Evolutionary conservation across 2,113 vertebrate species (phyloP).

Genomic region (Mustelus asterias): DNA sequence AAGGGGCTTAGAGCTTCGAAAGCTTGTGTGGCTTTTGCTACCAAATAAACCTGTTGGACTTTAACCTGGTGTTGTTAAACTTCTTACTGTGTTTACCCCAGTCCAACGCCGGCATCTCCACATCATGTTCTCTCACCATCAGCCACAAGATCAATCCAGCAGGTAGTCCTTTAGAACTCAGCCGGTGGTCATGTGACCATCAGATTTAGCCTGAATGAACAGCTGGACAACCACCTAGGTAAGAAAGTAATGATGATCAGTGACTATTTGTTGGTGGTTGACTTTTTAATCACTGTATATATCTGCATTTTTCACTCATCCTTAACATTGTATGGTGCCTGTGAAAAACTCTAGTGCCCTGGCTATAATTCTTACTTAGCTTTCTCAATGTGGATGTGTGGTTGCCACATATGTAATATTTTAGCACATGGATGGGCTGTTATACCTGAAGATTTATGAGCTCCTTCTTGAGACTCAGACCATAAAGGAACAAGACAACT

Average conservation of each 20-base stretch:
- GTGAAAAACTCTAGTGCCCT: neutral
- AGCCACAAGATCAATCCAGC: neutral
- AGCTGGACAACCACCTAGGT: neutral
- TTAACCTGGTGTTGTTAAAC: no score
- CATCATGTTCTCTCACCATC: neutral
- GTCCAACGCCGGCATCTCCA: no score
- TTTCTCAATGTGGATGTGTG: neutral
- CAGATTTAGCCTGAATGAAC: neutral
- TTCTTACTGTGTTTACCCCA: no score
- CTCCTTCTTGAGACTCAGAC: neutral
- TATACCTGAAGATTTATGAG: neutral
- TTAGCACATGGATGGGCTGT: neutral
- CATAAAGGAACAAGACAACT: neutral
- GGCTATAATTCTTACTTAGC: neutral
- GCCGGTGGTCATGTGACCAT: neutral
- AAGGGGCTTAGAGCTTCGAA: no score
- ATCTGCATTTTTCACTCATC: neutral
- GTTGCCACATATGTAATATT: neutral
- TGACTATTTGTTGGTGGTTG: neutral
- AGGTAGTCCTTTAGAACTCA: neutral
- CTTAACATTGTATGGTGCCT: neutral
- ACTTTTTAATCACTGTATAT: neutral
- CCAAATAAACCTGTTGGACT: no score
- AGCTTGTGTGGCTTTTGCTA: no score
- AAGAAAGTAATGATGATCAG: neutral